Conservation (phyloP, 2,797 vertebrate species). For the Lutjanus campechanus region DNA sequence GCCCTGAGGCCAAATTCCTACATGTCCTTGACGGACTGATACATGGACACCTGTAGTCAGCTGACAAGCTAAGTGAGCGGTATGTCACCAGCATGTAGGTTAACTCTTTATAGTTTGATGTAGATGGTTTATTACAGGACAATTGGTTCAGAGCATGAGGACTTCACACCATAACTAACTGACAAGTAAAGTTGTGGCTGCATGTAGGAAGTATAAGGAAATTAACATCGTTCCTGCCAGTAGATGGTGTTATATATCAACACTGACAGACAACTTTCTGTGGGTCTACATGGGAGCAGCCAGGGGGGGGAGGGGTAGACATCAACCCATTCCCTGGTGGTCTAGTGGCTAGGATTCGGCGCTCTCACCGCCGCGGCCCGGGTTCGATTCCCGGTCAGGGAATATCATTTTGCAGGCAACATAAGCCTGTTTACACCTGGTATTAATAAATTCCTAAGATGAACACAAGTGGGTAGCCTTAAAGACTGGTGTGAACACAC, state of each 20-base stretch:
- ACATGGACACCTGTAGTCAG: constrained; percentile 33
- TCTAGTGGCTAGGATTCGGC: constrained; percentile 86
- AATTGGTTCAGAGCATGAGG: neutral
- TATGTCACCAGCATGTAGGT: neutral
- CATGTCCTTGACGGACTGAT: neutral
- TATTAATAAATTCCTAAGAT: too few species aligned
- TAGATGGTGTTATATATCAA: constrained; percentile 46
- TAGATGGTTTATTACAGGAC: constrained; percentile 7
- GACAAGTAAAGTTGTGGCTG: neutral
- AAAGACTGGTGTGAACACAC: too few species aligned
- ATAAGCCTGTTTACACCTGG: too few species aligned
- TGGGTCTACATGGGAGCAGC: too few species aligned
- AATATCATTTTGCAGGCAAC: constrained; percentile 40
- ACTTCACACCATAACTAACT: neutral
- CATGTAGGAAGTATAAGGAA: neutral
- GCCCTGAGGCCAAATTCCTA: neutral
- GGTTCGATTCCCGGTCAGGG: constrained; percentile 83
- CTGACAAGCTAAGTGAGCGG: constrained; percentile 11
- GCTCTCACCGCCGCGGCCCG: constrained; percentile 78
- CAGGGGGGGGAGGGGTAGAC: too few species aligned
- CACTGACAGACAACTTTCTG: neutral
- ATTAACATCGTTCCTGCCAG: constrained; percentile 3
- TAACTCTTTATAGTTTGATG: constrained; percentile 13
- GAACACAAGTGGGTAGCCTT: too few species aligned
- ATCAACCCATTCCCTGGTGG: constrained; percentile 65